These are phyloP conservation scores for Sebastes taczanowskii DNA, from an alignment of 2,797 vertebrate genomes.

Conservation along the genomic window DNA sequence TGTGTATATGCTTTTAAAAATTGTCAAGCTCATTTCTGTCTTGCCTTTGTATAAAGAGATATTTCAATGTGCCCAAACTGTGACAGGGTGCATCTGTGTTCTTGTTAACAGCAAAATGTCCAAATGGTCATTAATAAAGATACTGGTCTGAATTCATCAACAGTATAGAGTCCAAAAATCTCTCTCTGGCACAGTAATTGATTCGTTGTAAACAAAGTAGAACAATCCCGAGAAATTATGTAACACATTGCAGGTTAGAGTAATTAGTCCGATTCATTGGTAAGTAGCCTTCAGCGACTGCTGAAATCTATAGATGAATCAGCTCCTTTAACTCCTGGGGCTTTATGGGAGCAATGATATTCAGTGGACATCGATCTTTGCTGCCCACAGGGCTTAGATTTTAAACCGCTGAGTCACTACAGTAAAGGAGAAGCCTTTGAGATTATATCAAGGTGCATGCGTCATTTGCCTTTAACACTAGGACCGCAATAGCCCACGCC, in stretches of 20 bases:
- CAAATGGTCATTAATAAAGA: conserved; percentile 43
- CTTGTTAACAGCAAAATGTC: conserved; percentile 49
- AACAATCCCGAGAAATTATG: not conserved
- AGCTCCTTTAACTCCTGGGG: not conserved
- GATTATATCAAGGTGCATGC: no score
- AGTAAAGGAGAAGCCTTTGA: not conserved
- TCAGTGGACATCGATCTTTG: not conserved
- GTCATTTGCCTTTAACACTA: no score
- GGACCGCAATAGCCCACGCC: no score
- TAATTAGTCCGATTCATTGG: not conserved
- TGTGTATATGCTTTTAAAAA: conserved; percentile 36
- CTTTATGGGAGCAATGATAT: not conserved
- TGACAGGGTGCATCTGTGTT: conserved; percentile 34
- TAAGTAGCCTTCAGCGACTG: not conserved
- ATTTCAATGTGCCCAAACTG: conserved; percentile 36
- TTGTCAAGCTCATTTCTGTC: conserved; percentile 30
- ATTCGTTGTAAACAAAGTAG: not conserved
- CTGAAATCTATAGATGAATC: not conserved
- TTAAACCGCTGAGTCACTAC: not conserved
- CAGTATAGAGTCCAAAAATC: conserved; percentile 14
- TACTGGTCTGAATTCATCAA: conserved; percentile 30
- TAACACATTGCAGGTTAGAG: not conserved
- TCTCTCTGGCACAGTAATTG: not conserved
- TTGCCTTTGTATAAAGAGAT: conserved; percentile 42
- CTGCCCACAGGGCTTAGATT: not conserved